Conservation (phyloP, 1,140 invertebrate species). For the Meloidogyne chitwoodi region DNA sequence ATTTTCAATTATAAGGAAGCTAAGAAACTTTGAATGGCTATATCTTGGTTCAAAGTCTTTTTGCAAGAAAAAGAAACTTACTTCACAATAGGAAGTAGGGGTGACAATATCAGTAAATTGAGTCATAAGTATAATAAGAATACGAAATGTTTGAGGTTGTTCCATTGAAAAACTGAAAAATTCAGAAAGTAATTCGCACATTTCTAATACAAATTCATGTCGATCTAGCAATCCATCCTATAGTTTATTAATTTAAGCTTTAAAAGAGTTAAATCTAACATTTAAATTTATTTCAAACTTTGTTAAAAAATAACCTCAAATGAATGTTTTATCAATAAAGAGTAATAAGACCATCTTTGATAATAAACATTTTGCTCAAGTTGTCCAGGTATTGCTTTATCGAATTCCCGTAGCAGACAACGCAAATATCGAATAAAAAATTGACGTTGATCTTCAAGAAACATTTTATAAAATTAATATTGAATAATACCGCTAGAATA, state of each 20-base stretch:
- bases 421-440: conserved; percentile 36
- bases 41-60: too few species aligned
- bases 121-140: conserved; percentile 36
- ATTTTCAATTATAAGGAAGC: too few species aligned
- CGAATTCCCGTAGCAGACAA: conserved; percentile 25
- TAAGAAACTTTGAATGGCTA: too few species aligned
- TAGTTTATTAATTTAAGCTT: neutral
- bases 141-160: conserved; percentile 44
- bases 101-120: conserved; percentile 42
- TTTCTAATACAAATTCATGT: conserved; percentile 44
- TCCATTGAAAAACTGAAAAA: conserved; percentile 43
- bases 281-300: too few species aligned
- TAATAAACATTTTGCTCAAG: conserved; percentile 31
- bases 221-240: conserved; percentile 48
- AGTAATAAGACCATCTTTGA: conserved; percentile 47
- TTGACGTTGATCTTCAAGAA: conserved; percentile 32
- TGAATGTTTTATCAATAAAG: conserved; percentile 44
- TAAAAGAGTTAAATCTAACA: too few species aligned
- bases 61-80: too few species aligned
- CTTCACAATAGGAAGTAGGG: too few species aligned
- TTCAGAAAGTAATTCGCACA: conserved; percentile 41
- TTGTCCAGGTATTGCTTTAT: conserved; percentile 22
- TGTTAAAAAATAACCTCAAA: conserved; percentile 40
- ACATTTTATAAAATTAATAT: neutral
- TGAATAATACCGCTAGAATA: conserved; percentile 10